phyloP scores from a whole-genome alignment of 2,888 invertebrate genomes.

The Aproaerema taeniolella region DNA sequence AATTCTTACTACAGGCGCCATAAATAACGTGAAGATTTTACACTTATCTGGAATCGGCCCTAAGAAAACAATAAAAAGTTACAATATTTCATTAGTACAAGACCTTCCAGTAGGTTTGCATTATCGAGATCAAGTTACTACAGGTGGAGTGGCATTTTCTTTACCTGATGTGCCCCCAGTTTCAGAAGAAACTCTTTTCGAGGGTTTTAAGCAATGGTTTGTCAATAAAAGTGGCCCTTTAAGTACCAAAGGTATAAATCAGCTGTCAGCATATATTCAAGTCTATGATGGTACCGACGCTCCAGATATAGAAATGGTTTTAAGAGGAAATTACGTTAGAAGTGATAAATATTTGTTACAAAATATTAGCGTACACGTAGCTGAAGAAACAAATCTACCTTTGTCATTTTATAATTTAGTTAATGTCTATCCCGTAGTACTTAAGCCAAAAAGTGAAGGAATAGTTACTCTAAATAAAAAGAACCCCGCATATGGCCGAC shows the following conservation, averaged over 20 bases:
- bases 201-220: conserved; percentile 68
- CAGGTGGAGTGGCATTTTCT: conserved; percentile 60
- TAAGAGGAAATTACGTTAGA: conserved; percentile 65
- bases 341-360: conserved; percentile 69
- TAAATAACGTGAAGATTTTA: conserved; percentile 61
- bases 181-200: conserved; percentile 49
- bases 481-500: conserved; percentile 67
- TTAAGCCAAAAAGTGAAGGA: conserved; percentile 66
- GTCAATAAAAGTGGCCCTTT: conserved; percentile 55
- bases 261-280: conserved; percentile 65
- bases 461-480: conserved; percentile 60
- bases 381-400: conserved; percentile 61
- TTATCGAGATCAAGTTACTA: conserved; percentile 68
- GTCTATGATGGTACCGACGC: conserved; percentile 60
- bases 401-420: conserved; percentile 65
- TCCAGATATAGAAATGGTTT: conserved; percentile 59
- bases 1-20: conserved; percentile 59
- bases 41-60: conserved; percentile 68
- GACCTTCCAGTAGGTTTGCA: conserved; percentile 62
- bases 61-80: conserved; percentile 47
- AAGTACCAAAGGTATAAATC: conserved; percentile 64
- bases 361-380: conserved; percentile 55
- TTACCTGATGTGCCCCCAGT: conserved; percentile 50
- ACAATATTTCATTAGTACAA: too few relatives aligned
- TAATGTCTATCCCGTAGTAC: conserved; percentile 55